Evolutionary conservation across 92 coral and sea anemone species (phyloP).

Genomic region (Paragorgia papillata): DNA sequence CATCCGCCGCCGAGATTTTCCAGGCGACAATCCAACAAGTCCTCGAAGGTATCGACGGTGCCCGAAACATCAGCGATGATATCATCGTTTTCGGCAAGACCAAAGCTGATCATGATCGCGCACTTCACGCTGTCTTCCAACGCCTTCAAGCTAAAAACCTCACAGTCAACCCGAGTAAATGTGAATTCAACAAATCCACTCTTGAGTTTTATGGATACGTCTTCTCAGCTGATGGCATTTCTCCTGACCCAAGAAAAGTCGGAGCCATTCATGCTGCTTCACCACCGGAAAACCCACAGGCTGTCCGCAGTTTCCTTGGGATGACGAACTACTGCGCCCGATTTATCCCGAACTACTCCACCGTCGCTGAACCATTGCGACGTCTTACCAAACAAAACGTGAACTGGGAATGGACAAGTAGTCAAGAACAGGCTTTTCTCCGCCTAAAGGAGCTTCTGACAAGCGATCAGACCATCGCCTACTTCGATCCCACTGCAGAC

Average conservation of each 20-base stretch:
- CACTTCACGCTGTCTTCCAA: background rate
- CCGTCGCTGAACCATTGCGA: constrained; percentile 12
- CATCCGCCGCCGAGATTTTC: constrained; percentile 21
- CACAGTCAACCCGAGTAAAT: constrained; percentile 2
- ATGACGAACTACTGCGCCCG: constrained; percentile 19
- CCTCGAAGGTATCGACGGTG: constrained; percentile 33
- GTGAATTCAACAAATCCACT: constrained; percentile 3
- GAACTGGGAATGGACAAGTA: no score
- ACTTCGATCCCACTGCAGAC: no score
- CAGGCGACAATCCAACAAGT: constrained; percentile 26
- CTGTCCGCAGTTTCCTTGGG: constrained; percentile 28
- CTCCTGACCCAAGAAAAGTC: constrained; percentile 28
- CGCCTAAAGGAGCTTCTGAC: no score
- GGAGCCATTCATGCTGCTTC: constrained; percentile 4
- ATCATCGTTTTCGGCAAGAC: constrained; percentile 16
- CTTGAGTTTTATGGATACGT: constrained; percentile 22
- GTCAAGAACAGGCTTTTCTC: no score
- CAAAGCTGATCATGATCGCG: background rate
- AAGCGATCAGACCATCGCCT: no score
- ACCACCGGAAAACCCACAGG: constrained; percentile 13
- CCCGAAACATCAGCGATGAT: constrained; percentile 46
- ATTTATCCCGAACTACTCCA: constrained; percentile 23
- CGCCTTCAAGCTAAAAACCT: constrained; percentile 12
- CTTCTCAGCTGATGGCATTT: constrained; percentile 19
- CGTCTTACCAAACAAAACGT: constrained; percentile 15